Conservation (phyloP, 2,888 invertebrate genomes). For the Eupithecia insigniata region DNA sequence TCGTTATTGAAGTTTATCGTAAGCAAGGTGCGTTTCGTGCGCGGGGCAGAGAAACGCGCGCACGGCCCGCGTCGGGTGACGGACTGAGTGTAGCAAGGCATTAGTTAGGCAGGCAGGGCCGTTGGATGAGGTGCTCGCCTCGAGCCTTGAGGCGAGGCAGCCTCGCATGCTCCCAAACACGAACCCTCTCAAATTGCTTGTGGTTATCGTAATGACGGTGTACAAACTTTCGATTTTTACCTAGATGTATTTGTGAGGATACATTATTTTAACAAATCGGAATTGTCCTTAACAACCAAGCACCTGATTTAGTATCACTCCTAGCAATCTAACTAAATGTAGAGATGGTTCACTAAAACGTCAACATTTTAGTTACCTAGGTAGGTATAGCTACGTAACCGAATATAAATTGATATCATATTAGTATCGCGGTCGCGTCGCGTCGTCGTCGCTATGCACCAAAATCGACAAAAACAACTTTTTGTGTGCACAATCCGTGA, state of each 20-base stretch:
- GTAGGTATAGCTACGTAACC: slow-evolving; percentile 5
- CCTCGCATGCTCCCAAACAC: slow-evolving; percentile 25
- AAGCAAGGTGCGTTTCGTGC: background rate
- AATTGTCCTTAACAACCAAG: background rate
- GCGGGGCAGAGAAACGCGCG: slow-evolving; percentile 5
- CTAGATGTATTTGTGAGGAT: background rate
- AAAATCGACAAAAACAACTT: slow-evolving; percentile 35
- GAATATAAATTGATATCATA: slow-evolving; percentile 29
- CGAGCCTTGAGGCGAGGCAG: slow-evolving; percentile 22
- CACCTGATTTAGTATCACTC: background rate
- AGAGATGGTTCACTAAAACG: background rate
- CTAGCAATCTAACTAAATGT: background rate
- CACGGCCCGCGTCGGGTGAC: slow-evolving; percentile 5
- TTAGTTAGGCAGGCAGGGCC: too few species aligned
- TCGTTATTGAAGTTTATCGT: slow-evolving; percentile 20
- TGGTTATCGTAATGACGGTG: slow-evolving; percentile 31
- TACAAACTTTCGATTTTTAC: slow-evolving; percentile 7
- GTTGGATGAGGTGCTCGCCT: too few species aligned
- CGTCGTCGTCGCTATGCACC: slow-evolving; percentile 20
- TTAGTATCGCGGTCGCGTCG: slow-evolving; percentile 30
- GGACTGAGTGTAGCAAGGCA: slow-evolving; percentile 11
- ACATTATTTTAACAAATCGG: background rate
- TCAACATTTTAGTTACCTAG: background rate
- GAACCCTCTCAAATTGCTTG: slow-evolving; percentile 37
- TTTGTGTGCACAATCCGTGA: slow-evolving; percentile 54